Base-by-base conservation (phyloP, 2,797 vertebrate genomes). In the Mionectes olivaceus region DNA sequence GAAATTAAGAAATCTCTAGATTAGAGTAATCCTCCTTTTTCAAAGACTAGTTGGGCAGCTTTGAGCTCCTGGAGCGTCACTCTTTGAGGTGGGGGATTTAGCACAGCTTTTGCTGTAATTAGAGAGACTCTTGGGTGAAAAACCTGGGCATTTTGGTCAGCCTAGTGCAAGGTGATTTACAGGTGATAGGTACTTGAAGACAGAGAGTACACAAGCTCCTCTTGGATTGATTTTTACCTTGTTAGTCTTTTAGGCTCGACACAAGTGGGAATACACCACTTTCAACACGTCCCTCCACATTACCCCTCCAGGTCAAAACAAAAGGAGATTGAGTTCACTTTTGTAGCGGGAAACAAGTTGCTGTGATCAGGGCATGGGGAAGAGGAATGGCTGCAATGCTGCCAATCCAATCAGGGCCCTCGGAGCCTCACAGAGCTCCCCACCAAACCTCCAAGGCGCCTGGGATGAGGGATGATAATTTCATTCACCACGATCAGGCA, bases 301-400 rank as follows among this genome's bases (percentile, higher is more conserved):
- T 82, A 94, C 74, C 71, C 92, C 96, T 96, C 80, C 87, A 95
- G 95, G 95, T 96, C 94, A 95, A 93, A 97, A 96, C 91, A 95
- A 87, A 94, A 87, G 61, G 75, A 96, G 91, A 97, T 93, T 91
- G 90, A 96, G 91, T 33, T 95, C 82, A 33, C 71, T 94, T 91
- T 37, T 71, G 65, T 5, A 94, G 90, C 68, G 65, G 85, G 81
- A 94, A 94, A 95, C 86, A 94, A 93, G 95, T 83, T 77, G 89
- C 73, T 93, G 84, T 74, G 94, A 80, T 64, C 32, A 19, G 84
- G 80, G 89, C 79, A 81, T 1, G 83, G 41, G 88, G 53, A 96
- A 96, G 92, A 97, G 93, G 91, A 88, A 97, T 95, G 74, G 87
- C 74, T 88, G 79, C 92, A 87, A 89, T 50, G 61, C 73, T 70